phyloP scores from a whole-genome alignment of 1,140 invertebrate species.

The Dreissena rostriformis region DNA sequence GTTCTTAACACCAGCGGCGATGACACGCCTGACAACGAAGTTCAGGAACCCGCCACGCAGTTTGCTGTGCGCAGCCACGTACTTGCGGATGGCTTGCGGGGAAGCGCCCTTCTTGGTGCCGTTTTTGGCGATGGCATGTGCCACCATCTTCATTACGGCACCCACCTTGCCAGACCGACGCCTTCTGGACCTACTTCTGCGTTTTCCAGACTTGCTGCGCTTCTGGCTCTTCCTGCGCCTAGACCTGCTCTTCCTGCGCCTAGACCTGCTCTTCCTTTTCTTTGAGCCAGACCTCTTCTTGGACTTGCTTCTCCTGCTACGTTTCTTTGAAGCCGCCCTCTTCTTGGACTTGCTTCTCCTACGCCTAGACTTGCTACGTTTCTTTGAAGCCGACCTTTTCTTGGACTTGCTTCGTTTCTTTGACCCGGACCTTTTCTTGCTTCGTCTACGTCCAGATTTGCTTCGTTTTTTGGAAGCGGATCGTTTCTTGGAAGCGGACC shows the following conservation, averaged over 20 bases:
- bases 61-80: constrained; percentile 25
- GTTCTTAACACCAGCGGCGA: constrained; percentile 14
- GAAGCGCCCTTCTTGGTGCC: constrained; percentile 33
- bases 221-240: constrained; percentile 35
- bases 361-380: constrained; percentile 18
- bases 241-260: constrained; percentile 11
- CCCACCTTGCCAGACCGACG: background rate
- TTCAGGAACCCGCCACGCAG: constrained; percentile 25
- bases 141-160: constrained; percentile 3
- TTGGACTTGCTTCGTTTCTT: constrained; percentile 31
- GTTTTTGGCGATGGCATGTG: constrained; percentile 1
- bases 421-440: constrained; percentile 32
- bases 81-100: constrained; percentile 38
- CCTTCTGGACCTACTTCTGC: constrained; percentile 17
- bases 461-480: constrained; percentile 26
- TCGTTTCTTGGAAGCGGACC: constrained; percentile 18
- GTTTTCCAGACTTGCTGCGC: constrained; percentile 11
- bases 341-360: constrained; percentile 29
- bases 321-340: constrained; percentile 5
- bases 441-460: constrained; percentile 23
- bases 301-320: constrained; percentile 16
- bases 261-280: constrained; percentile 23
- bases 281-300: constrained; percentile 20
- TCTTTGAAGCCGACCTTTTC: constrained; percentile 39
- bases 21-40: constrained; percentile 24